phyloP scores from a whole-genome alignment of 2,888 invertebrate genomes.

The Mesoligia furuncula region DNA sequence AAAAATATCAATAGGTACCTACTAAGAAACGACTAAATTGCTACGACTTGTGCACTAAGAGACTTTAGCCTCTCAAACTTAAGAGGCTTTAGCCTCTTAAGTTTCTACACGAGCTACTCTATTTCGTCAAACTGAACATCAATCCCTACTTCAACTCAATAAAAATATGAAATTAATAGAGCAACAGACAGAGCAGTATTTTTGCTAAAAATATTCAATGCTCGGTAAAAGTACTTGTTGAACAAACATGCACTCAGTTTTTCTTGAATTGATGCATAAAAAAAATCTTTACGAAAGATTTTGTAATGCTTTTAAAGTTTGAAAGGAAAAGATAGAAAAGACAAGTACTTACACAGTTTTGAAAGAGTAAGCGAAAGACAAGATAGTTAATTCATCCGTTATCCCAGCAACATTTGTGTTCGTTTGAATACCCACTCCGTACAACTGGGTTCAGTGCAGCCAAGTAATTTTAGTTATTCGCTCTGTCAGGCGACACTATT shows the following conservation, averaged over 20 bases:
- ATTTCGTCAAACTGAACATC: constrained; percentile 10
- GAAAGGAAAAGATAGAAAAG: neutral
- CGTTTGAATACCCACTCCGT: constrained; percentile 1
- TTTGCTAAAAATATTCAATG: neutral
- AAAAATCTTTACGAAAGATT: neutral
- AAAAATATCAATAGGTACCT: neutral
- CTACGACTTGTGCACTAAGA: neutral
- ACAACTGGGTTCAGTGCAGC: constrained; percentile 7
- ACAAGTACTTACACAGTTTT: neutral
- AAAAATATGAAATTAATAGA: constrained; percentile 12
- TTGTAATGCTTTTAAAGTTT: constrained; percentile 4
- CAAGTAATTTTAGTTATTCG: constrained; percentile 4
- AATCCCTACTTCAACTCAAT: constrained; percentile 30
- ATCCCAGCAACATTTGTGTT: neutral
- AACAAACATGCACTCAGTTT: neutral
- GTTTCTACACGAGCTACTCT: constrained; percentile 19
- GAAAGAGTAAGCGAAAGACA: constrained; percentile 16
- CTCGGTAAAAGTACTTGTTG: neutral
- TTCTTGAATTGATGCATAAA: neutral
- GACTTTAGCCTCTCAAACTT: too few relatives aligned
- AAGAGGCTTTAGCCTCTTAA: too few relatives aligned
- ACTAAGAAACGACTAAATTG: neutral
- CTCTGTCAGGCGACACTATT: neutral
- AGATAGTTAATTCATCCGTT: neutral
- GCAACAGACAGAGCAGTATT: neutral